Evolutionary conservation across 2,888 invertebrate species (phyloP).

Genomic region (Philereme vetulata): DNA sequence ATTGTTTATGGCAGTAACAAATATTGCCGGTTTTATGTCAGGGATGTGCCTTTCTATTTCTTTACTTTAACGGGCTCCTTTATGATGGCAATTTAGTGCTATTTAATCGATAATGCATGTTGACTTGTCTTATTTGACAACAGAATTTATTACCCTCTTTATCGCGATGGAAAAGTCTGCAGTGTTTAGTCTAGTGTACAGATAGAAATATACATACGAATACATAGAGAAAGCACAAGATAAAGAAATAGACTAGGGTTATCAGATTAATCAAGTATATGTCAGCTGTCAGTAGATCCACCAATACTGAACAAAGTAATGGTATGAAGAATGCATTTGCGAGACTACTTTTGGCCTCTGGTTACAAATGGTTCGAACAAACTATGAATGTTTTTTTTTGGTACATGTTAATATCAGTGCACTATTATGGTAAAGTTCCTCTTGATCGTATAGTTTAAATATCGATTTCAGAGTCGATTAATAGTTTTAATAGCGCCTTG

Average conservation of each 20-base stretch:
- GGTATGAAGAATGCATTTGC: too few relatives aligned
- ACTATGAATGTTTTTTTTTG: too few relatives aligned
- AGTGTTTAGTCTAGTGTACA: slow-evolving; percentile 11
- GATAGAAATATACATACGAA: background rate
- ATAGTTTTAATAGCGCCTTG: slow-evolving; percentile 53
- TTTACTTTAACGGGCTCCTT: slow-evolving; percentile 45
- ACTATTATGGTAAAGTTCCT: too few relatives aligned
- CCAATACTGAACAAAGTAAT: too few relatives aligned
- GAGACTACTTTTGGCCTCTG: too few relatives aligned
- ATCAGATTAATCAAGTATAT: too few relatives aligned
- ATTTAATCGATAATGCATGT: slow-evolving; percentile 50
- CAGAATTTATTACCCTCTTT: slow-evolving; percentile 42
- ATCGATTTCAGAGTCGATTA: slow-evolving; percentile 39
- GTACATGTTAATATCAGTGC: too few relatives aligned
- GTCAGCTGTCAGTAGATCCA: too few relatives aligned
- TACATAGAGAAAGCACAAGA: too few relatives aligned
- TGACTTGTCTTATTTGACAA: slow-evolving; percentile 49
- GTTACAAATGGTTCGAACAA: too few relatives aligned
- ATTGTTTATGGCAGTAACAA: slow-evolving; percentile 65
- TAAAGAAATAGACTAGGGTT: too few relatives aligned
- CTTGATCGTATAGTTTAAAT: slow-evolving; percentile 9
- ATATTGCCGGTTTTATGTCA: slow-evolving; percentile 60
- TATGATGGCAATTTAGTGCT: slow-evolving; percentile 42
- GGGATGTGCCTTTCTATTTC: slow-evolving; percentile 53
- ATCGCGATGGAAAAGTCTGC: slow-evolving; percentile 13